phyloP scores from a whole-genome alignment of 1,140 invertebrate species.

The Brachionus manjavacas region DNA sequence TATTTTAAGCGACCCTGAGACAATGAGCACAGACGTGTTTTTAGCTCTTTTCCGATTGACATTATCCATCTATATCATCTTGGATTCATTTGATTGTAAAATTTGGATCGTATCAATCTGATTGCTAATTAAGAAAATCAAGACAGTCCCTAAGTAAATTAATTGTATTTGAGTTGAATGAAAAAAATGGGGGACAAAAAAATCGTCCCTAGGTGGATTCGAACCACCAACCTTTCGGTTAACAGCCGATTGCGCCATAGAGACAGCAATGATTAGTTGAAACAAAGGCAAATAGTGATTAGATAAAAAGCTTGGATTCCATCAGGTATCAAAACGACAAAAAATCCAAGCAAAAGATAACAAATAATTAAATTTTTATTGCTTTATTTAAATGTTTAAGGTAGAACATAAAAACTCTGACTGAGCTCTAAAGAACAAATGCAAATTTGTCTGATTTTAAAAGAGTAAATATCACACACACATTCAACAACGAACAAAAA shows the following conservation, averaged over 20 bases:
- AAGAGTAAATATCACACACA: neutral
- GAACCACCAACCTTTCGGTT: neutral
- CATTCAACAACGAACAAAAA: too few species aligned
- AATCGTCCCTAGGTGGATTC: neutral
- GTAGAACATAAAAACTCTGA: too few species aligned
- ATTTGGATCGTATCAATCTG: neutral
- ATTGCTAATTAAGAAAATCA: neutral
- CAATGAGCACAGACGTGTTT: neutral
- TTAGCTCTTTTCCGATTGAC: neutral
- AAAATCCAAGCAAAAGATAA: neutral
- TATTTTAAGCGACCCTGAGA: neutral
- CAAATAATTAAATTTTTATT: neutral
- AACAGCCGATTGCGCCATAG: neutral
- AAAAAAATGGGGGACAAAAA: neutral
- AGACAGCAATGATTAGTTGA: neutral
- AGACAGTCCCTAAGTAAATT: too few species aligned
- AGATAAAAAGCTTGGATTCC: neutral
- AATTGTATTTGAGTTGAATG: too few species aligned
- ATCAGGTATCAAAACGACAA: neutral
- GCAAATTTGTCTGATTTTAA: conserved; percentile 19
- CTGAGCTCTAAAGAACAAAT: conserved; percentile 31
- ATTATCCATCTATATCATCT: neutral
- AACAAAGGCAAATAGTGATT: neutral
- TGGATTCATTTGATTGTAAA: neutral
- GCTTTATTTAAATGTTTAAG: neutral